Percentiles rank a stretch among this genome's conserved stretches.
phyloP scores from a whole-genome alignment of 2,888 invertebrate genomes.

The Cenopis cana region DNA sequence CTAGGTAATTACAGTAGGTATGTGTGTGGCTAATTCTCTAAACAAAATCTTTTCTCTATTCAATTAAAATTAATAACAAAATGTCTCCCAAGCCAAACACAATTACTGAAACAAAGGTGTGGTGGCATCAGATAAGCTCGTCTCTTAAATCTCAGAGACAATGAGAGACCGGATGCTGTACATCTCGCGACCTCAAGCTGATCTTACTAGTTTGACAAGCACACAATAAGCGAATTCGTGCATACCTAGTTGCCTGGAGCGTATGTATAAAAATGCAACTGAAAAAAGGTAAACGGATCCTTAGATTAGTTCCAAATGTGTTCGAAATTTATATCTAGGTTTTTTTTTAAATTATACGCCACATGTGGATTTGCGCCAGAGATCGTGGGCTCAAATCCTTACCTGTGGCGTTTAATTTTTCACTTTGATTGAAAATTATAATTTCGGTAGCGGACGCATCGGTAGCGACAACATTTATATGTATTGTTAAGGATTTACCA shows the following conservation, averaged over 20 bases:
- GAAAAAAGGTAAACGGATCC: neutral
- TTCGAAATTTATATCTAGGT: too few relatives aligned
- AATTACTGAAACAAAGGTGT: constrained; percentile 58
- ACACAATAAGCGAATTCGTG: constrained; percentile 34
- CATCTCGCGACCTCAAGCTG: constrained; percentile 64
- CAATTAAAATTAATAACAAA: neutral
- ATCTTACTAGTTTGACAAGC: constrained; percentile 48
- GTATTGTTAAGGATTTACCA: too few relatives aligned
- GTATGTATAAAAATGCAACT: neutral
- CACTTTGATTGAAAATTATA: too few relatives aligned
- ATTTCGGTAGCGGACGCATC: too few relatives aligned
- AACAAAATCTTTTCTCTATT: neutral
- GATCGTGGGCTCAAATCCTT: too few relatives aligned
- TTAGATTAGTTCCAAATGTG: too few relatives aligned
- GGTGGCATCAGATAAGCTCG: constrained; percentile 56
- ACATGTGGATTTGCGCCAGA: too few relatives aligned
- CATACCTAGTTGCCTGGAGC: neutral
- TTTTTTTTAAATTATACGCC: too few relatives aligned
- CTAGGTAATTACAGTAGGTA: too few relatives aligned
- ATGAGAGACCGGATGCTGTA: constrained; percentile 67
- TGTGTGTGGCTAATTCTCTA: too few relatives aligned
- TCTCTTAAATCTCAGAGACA: constrained; percentile 64
- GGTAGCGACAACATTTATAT: too few relatives aligned
- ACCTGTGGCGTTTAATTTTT: too few relatives aligned
- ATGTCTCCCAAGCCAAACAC: constrained; percentile 10